Evolutionary conservation across 2,888 invertebrate species (phyloP), one percentile per base, ranked within the genome.

Genomic region (Litoditis marina): DNA sequence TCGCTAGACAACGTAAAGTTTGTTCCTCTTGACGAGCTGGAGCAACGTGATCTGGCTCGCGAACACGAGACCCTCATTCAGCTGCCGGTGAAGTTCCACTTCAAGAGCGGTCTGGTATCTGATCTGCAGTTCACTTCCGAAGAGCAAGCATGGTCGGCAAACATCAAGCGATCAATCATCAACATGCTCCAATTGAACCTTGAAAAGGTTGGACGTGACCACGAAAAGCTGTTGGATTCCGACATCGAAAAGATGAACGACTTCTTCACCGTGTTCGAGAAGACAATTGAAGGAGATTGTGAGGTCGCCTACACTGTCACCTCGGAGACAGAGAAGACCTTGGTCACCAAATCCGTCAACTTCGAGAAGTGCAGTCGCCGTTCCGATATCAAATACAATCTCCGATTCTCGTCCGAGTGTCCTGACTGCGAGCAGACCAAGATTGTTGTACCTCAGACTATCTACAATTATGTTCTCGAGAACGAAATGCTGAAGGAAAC

Each of bases 361-460:
- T 84, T 84, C 77, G 80, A 84, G 63, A 82, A 82, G 63, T 84
- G 84, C 78, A 64, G 62, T 59, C 66, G 78, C 55, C 79, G 82
- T 62, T 81, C 84, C 31, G 67, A 66, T 27, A 39, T 52, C 46
- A 28, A 51, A 27, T 71, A 74, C 56, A 68, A 65, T 52, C 59
- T 63, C 50, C 68, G 71, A 22, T 69, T 69, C 58, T 50, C 50
- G 57, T 64, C 65, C 56, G 66, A 69, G 42, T 66, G 70, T 61
- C 50, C 60, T 13, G 47, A 66, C 27, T 69, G 76, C 67, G 57
- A 64, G 46, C 53, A 68, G 46, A 59, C 44, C 54, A 60, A 66
- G 51, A 47, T 58, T 36, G 32, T 68, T 28, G 52, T 56, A 25
- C 63, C 67, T 44, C 60, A 62, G 30, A 64, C 70, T 31, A 68